Conservation (phyloP, 1,140 invertebrate species). For the Probaryconus sp. region DNA sequence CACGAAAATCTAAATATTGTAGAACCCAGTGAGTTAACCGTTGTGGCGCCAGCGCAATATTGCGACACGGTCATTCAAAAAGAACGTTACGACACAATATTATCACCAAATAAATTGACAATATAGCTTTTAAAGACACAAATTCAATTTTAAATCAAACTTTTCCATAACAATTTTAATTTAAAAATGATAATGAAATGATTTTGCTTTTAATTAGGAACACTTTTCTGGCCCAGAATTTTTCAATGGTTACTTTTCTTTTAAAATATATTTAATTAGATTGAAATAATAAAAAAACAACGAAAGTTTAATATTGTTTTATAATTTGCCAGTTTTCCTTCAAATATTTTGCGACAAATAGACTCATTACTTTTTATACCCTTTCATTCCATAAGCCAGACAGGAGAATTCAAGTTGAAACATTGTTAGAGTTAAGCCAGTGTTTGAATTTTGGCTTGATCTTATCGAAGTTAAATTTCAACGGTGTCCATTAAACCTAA, state of each 20-base stretch:
- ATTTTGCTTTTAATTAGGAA: too few species aligned
- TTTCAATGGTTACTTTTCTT: too few species aligned
- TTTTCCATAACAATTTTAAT: too few species aligned
- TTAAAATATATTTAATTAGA: too few species aligned
- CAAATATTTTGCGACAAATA: too few species aligned
- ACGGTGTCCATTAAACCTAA: constrained; percentile 26
- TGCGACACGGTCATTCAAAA: not conserved
- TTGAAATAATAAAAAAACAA: too few species aligned
- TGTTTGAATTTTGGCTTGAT: constrained; percentile 15
- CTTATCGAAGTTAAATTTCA: constrained; percentile 17
- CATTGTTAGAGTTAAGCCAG: not conserved
- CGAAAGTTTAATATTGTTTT: too few species aligned
- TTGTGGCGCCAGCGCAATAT: constrained; percentile 17
- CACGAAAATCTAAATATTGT: constrained; percentile 28
- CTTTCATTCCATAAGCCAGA: not conserved
- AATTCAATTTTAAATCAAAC: too few species aligned
- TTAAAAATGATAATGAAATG: too few species aligned
- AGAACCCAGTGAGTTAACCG: constrained; percentile 2
- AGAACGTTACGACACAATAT: not conserved
- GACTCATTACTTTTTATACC: not conserved
- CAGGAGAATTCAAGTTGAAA: not conserved
- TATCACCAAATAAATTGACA: constrained; percentile 10
- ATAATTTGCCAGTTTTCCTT: too few species aligned
- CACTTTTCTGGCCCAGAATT: too few species aligned
- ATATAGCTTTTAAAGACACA: too few species aligned